Evolutionary conservation across 2,113 vertebrate genomes (phyloP), one percentile per base, ranked within the genome.

Genomic region (Toxotes jaculatrix): DNA sequence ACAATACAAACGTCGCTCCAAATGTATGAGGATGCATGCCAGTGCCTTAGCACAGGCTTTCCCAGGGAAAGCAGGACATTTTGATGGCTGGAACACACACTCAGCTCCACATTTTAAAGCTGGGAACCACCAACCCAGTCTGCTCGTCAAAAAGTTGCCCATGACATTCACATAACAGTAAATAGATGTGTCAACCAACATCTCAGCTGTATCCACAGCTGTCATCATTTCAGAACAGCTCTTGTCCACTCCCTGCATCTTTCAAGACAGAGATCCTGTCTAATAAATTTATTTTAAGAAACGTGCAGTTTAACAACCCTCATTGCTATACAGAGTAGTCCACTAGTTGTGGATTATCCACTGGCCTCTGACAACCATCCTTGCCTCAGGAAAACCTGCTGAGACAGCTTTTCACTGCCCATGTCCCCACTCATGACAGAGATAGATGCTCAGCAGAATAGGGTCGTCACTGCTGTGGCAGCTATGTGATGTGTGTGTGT

Each of bases 401-500:
- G 66, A 77, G 61, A 45, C 40, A 64, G 62, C 47, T 77, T 57
- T 75, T 38, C 49, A 6, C 32, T 34, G 47, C 34, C 62, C 55
- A 76, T 27, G 8, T 56, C 47, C 13, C 57, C 23, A 40, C 7
- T 66, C 27, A 4, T 82, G 80, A 79, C 80, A 74, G 61, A 47
- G 31, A 77, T 16, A 10, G 17, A 51, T 12, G 11, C 14, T 74
- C 62, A 57, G 55, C 67, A 53, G 67, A 78, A 57, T 11, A 36
- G 31, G 51, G n/a, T 49, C 40, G 47, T 49, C 36, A 34, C 53
- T 65, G 59, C 32, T 40, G 79, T 67, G 55, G 69, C 56, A 74
- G 47, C 23, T 65, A 76, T 66, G 79, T 79, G 51, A 75, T 73
- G 72, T 47, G 42, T 23, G 42, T 62, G 40, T 36, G 56, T 23